Base-by-base conservation (phyloP, 2,888 invertebrate genomes). In the Adelphocoris suturalis region DNA sequence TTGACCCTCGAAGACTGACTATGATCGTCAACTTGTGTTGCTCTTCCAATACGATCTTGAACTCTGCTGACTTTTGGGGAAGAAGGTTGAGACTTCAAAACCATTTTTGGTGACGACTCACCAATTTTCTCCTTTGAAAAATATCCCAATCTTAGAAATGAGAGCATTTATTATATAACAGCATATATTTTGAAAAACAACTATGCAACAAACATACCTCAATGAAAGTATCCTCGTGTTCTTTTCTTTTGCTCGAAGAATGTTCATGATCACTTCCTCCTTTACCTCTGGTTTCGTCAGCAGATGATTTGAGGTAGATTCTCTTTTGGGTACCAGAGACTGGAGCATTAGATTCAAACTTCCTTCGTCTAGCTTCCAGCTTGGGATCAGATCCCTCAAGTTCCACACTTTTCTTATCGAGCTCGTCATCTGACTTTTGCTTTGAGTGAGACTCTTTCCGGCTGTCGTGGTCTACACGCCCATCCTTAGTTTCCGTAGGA, bases 361-460 rank as follows among this genome's bases (percentile, higher is more conserved):
- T 95, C 68, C 93, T 93, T 90, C 93, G 93, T 27, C 95, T 93
- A 0, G 95, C 95, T 91, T 94, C 95, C 81, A 95, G 92, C 48
- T 95, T 92, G 0, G 94, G 94, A 92, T 95, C 94, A 76, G 92
- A 61, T 46, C 89, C 91, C 0, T 80, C 61, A 3, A 19, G 13
- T 23, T 86, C 86, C 9, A 47, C 19, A 19, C 48, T 86, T 46
- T 76, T 86, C 47, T 46, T 75, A 19, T 86, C 85, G n/a, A 28
- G 37, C 61, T 85, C 85, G 9, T 78, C 78, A 16, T 78, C 78
- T n/a, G 78, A 78, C 19, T 47, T 37, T 16, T 37, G 19, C 14
- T 78, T 78, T 12, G 78, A 27, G 12, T 46, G 78, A 19, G 47
- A 14, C 12, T 78, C 78, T 78, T 78, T 78, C 1, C 78, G 4